Base-by-base conservation (phyloP, 2,888 invertebrate species). In the Imbricaverruca yamaguchii region DNA sequence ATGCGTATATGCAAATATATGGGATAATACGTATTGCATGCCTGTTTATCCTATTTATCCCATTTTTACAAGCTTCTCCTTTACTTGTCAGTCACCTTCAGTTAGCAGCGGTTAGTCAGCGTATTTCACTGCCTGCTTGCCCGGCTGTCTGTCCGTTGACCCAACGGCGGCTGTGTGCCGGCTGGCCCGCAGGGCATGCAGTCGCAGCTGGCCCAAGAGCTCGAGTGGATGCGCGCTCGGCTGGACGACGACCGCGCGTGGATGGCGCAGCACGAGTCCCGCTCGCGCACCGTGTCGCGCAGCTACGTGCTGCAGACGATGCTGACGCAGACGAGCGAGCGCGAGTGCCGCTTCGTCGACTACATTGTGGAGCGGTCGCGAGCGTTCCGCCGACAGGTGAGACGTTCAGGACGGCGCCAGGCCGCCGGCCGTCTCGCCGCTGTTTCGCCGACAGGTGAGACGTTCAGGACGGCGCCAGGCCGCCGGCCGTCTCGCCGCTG, bases 271-370 rank as follows among this genome's bases (percentile, higher is more conserved):
- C 74, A 74, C 74, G 74, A 74, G 55, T 15, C 21, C 1, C 53
- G 55, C 9, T 74, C 74, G 21, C 74, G 74, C 55, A 12, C 55
- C 7, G 74, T 55, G 55, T 13, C 18, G 10, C 74, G 74, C 21
- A 55, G 53, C 74, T 74, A 74, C 74, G 53, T 55, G 15, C 74
- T 74, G 74, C 15, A 74, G 55, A 53, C 55, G 74, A 74, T 74
- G 74, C 74, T 74, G 74, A 55, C 18, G 53, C 74, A 74, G 74
- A 55, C 55, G 53, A 21, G 39, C 9, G 55, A 18, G 21, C 53
- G 21, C 21, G 74, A 74, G 74, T 7, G 10, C 10, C 18, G 21
- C 53, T 74, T 74, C n/a, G 21, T 74, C 21, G 74, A 74, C 55
- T 21, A 21, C 15, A 23, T 74, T 21, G 74, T 74, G 53, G 55